These are phyloP conservation scores for Rhamphomyia laevipes DNA, from an alignment of 2,888 invertebrate genomes.

Conservation along the genomic window DNA sequence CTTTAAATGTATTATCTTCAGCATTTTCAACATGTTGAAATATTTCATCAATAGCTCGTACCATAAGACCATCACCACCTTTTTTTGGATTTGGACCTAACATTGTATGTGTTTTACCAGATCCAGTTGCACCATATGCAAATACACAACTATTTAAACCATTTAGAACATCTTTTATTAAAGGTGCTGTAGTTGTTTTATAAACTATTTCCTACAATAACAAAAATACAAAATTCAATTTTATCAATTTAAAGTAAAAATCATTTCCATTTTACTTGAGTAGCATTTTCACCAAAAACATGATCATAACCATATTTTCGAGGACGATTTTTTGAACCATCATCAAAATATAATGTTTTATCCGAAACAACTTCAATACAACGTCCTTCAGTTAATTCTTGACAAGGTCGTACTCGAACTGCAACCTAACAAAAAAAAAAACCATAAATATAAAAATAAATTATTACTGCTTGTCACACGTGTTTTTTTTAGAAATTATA, in stretches of 20 bases:
- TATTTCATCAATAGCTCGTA: conserved; percentile 37
- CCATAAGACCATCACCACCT: conserved; percentile 36
- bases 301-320: conserved; percentile 82
- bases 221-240: background rate
- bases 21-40: conserved; percentile 33
- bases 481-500: background rate
- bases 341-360: conserved; percentile 35
- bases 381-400: conserved; percentile 51
- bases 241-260: background rate
- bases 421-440: conserved; percentile 62
- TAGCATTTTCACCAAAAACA: conserved; percentile 76
- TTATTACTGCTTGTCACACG: background rate
- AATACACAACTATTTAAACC: conserved; percentile 95
- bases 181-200: conserved; percentile 67
- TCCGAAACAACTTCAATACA: conserved; percentile 37
- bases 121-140: conserved; percentile 52
- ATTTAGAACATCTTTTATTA: conserved; percentile 74
- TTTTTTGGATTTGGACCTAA: conserved; percentile 35
- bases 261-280: conserved; percentile 64
- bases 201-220: conserved; percentile 63
- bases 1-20: conserved; percentile 28
- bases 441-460: background rate
- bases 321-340: conserved; percentile 50
- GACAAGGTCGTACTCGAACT: conserved; percentile 77
- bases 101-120: conserved; percentile 39